Evolutionary conservation across 2,797 vertebrate genomes (phyloP).

Genomic region (Anomalospiza imberbis): DNA sequence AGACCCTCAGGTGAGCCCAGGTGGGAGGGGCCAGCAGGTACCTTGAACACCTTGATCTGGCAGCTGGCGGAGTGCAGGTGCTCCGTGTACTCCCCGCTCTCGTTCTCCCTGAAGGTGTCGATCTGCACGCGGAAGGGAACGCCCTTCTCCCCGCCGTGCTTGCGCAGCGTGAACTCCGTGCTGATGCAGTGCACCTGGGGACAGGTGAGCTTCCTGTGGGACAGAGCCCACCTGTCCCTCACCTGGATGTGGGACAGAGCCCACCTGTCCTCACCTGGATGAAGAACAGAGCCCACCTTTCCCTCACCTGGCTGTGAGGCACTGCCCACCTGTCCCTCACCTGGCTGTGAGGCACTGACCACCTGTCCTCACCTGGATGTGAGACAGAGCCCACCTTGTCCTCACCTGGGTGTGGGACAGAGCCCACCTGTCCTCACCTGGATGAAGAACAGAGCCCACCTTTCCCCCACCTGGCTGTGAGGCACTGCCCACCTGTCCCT

Average conservation of each 20-base stretch:
- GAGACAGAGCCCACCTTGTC: not conserved
- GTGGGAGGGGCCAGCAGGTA: not conserved
- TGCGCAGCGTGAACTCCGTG: conserved; percentile 85
- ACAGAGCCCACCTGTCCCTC: not conserved
- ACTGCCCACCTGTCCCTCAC: not conserved
- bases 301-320: not conserved
- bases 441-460: no score
- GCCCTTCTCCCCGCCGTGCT: conserved; percentile 93
- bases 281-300: not conserved
- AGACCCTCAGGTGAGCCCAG: not conserved
- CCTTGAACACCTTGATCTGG: conserved; percentile 20
- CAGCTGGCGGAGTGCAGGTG: not conserved
- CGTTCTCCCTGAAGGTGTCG: conserved; percentile 90
- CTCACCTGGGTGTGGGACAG: accelerated
- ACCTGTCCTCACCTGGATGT: not conserved
- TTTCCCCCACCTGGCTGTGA: no score
- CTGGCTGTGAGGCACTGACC: not conserved
- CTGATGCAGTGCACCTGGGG: not conserved
- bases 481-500: not conserved
- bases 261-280: not conserved
- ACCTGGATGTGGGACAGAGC: not conserved
- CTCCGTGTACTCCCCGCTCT: conserved; percentile 80
- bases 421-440: no score
- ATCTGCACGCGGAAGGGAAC: conserved; percentile 93
- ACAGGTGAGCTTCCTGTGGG: not conserved